Conservation (phyloP, 1,140 invertebrate species). For the Nasonia longicornis region DNA sequence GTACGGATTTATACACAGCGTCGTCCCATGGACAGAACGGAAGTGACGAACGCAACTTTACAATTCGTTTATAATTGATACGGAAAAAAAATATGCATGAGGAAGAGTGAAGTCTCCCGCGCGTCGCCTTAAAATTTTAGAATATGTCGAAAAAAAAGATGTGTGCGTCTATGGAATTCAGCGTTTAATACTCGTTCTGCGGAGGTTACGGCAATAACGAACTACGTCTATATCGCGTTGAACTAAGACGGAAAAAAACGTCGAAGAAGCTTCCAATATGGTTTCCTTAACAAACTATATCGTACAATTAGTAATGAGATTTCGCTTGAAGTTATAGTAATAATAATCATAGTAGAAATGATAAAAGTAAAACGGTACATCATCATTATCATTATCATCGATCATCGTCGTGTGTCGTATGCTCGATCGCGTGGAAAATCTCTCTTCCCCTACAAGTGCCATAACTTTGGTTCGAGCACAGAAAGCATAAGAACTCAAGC, state of each 20-base stretch:
- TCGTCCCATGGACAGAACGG: background rate
- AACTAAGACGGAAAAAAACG: slow-evolving; percentile 12
- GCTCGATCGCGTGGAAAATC: slow-evolving; percentile 14
- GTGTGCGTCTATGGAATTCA: background rate
- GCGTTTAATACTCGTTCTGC: background rate
- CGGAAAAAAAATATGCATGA: background rate
- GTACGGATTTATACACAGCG: background rate
- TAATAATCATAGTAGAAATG: slow-evolving; percentile 18
- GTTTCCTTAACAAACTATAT: slow-evolving; percentile 29
- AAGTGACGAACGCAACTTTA: background rate
- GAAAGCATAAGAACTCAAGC: background rate
- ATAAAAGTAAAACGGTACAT: slow-evolving; percentile 22
- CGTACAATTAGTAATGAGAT: slow-evolving; percentile 37
- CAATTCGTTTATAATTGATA: background rate
- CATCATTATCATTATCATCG: slow-evolving; percentile 7
- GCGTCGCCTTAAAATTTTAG: slow-evolving; percentile 10
- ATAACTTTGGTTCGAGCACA: slow-evolving; percentile 40
- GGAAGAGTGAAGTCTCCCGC: slow-evolving; percentile 25
- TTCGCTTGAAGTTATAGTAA: slow-evolving; percentile 24
- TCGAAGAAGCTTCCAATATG: slow-evolving; percentile 15
- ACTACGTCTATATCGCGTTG: slow-evolving; percentile 5
- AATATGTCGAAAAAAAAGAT: background rate
- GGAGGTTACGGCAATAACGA: background rate
- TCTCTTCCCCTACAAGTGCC: slow-evolving; percentile 9
- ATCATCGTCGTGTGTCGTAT: slow-evolving; percentile 23